phyloP scores from a whole-genome alignment of 2,797 vertebrate species.

The Rhinella marina region DNA sequence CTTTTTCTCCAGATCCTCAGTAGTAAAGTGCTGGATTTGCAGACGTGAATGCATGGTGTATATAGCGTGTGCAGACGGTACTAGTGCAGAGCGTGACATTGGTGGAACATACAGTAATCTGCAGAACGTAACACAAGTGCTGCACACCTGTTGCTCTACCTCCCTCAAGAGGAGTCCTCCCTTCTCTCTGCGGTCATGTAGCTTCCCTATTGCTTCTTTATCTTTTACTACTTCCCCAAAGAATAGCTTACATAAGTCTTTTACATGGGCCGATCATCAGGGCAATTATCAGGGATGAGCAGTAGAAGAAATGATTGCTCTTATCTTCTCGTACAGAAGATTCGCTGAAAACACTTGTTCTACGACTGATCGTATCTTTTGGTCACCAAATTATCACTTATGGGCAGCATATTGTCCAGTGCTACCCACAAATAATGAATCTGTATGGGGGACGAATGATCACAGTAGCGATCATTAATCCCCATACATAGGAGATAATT shows the following conservation, averaged over 20 bases:
- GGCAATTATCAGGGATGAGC: no score
- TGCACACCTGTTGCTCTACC: neutral
- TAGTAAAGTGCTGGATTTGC: neutral
- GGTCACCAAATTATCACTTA: no score
- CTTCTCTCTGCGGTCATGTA: neutral
- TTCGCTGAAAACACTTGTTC: no score
- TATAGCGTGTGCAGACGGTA: neutral
- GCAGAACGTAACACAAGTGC: slow-evolving; percentile 16
- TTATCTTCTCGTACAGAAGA: no score
- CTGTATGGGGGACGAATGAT: no score
- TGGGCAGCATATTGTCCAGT: no score
- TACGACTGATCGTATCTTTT: no score
- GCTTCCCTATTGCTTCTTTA: neutral
- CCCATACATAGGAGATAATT: no score
- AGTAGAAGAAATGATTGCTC: no score
- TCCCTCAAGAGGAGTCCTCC: neutral
- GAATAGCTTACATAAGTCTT: neutral
- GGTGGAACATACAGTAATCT: neutral
- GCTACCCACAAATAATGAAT: no score
- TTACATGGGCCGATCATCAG: no score
- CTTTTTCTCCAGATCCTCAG: neutral
- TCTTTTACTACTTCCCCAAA: neutral
- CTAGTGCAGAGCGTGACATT: neutral
- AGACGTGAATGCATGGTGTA: neutral
- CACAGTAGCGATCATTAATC: no score